Base-by-base conservation (phyloP, 2,797 vertebrate genomes). In the Sebastiscus albofasciatus region DNA sequence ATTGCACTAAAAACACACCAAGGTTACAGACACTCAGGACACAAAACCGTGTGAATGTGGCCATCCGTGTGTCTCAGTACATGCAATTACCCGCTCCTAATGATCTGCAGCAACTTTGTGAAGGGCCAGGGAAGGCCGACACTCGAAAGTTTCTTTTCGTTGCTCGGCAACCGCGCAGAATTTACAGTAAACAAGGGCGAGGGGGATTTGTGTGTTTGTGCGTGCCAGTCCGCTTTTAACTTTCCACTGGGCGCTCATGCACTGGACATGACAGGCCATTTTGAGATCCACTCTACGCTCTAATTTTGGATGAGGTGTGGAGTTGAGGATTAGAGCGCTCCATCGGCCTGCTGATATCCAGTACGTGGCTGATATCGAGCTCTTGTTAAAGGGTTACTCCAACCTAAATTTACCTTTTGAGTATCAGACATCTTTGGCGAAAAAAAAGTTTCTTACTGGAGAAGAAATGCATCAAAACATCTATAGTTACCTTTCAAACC, bases 221-320 rank as follows among this genome's bases (percentile, higher is more conserved):
- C 58, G 79, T 62, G 77, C 67, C 75, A 55, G 80, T 79, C 81
- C n/a, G 1, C 60, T 86, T 91, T 87, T 90, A 90, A 87, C 89
- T 88, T 81, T 85, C 73, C 80, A 83, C 71, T 49, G 27, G 79
- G 67, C 80, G 31, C 78, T 81, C 65, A 61, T 46, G 76, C 55
- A 2, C 67, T 74, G 76, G 71, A 84, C 83, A 72, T 46, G 79
- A 66, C 71, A 11, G 58, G 72, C 66, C 64, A 33, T 78, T 84
- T 83, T 67, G 81, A 89, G 88, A 90, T 81, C 79, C 81, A 86
- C 91, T 81, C 87, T 65, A 59, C 2, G 4, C 31, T 91, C 89
- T 93, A 92, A 89, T 85, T 92, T 82, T 86, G 81, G 89, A 84
- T 3, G 79, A 81, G 90, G 84, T 86, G 84, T 66, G 67, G 77